Evolutionary conservation across 2,113 vertebrate species (phyloP).

Genomic region (Boulengeromyrus knoepffleri): DNA sequence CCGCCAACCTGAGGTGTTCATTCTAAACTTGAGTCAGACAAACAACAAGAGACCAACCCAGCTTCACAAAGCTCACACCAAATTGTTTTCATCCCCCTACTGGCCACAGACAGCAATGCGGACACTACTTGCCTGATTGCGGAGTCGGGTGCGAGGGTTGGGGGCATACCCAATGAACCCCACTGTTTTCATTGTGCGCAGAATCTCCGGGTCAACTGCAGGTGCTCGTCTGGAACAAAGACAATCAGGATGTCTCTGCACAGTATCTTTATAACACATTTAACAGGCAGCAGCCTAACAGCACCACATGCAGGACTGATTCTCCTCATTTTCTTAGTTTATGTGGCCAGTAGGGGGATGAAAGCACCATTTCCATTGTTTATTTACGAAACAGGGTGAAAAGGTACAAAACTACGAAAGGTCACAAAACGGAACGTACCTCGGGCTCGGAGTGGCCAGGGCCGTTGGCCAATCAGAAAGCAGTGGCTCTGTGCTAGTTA

Average conservation of each 20-base stretch:
- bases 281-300: background rate
- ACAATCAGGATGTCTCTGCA: background rate
- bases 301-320: background rate
- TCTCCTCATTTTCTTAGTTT: background rate
- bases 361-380: background rate
- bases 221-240: conserved; percentile 72
- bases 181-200: conserved; percentile 95
- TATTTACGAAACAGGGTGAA: background rate
- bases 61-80: background rate
- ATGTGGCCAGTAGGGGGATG: no score
- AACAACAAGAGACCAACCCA: background rate
- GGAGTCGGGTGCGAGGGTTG: conserved; percentile 84
- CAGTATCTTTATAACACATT: background rate
- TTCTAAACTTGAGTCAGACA: background rate
- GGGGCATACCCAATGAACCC: conserved; percentile 96
- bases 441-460: conserved; percentile 73
- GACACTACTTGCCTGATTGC: conserved; percentile 74
- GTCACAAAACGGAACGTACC: conserved; percentile 53
- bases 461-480: conserved; percentile 84
- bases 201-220: conserved; percentile 84
- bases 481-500: conserved; percentile 72
- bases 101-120: background rate
- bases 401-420: no score
- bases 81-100: background rate
- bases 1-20: background rate